Conservation (phyloP, 2,113 vertebrate genomes). For the Mus spicilegus region DNA sequence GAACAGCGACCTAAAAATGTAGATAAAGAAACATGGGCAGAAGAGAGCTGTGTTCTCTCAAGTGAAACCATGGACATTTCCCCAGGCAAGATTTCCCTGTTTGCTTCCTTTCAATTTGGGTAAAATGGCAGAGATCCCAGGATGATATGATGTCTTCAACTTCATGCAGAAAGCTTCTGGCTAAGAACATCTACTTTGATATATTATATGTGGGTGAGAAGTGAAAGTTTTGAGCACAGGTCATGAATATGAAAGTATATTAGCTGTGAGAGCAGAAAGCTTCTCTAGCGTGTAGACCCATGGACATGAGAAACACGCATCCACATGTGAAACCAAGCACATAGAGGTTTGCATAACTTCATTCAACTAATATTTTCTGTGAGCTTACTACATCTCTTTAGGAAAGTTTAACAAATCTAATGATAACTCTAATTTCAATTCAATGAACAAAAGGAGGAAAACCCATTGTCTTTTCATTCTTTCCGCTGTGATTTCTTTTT, state of each 20-base stretch:
- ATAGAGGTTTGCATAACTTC: background rate
- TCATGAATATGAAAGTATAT: background rate
- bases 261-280: background rate
- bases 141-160: background rate
- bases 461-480: background rate
- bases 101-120: background rate
- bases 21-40: background rate
- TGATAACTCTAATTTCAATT: slow-evolving; percentile 10
- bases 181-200: background rate
- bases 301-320: background rate
- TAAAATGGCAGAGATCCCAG: background rate
- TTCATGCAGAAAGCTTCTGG: background rate
- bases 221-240: background rate
- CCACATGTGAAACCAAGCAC: background rate
- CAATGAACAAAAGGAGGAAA: background rate
- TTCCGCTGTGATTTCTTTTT: background rate
- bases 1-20: background rate
- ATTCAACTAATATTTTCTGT: background rate
- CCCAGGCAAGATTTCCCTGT: rapidly evolving
- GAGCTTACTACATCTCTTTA: background rate
- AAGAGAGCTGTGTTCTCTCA: background rate
- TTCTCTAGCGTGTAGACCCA: background rate
- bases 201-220: background rate
- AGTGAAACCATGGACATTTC: background rate
- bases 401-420: slow-evolving; percentile 8